Evolutionary conservation across 2,888 invertebrate genomes (phyloP).

Genomic region (Nezara viridula): DNA sequence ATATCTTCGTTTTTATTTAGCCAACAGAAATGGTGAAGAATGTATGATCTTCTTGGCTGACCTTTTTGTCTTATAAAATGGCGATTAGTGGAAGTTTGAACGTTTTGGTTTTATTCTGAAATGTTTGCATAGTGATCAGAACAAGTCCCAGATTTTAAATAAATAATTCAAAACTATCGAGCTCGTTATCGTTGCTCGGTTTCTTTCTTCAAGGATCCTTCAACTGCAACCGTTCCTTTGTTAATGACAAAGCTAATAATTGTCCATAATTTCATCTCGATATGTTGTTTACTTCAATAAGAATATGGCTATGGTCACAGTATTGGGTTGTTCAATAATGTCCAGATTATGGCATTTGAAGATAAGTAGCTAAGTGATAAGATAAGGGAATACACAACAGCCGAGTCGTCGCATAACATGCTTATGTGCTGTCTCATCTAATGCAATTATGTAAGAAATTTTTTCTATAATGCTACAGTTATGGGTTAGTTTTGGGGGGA

Average conservation of each 20-base stretch:
- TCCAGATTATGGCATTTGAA: slow-evolving; percentile 11
- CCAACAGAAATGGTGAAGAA: too few relatives aligned
- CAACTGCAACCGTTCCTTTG: too few relatives aligned
- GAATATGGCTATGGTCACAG: background rate
- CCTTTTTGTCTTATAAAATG: too few relatives aligned
- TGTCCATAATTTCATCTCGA: background rate
- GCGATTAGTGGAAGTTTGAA: too few relatives aligned
- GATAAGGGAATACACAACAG: background rate
- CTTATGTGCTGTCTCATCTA: background rate
- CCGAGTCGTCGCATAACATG: background rate
- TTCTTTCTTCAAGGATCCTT: background rate
- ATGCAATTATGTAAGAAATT: background rate
- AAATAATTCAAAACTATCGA: too few relatives aligned
- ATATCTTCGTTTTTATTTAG: too few relatives aligned
- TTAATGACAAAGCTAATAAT: background rate
- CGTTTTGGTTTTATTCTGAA: too few relatives aligned
- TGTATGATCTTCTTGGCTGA: too few relatives aligned
- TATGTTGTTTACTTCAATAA: background rate
- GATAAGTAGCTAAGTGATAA: background rate
- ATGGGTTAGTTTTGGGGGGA: background rate
- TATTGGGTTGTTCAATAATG: background rate
- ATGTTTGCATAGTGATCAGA: too few relatives aligned
- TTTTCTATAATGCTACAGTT: background rate
- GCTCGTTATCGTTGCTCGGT: background rate
- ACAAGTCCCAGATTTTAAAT: too few relatives aligned